These are phyloP conservation scores for Gyps fulvus DNA, from an alignment of 2,113 vertebrate species.

Conservation along the genomic window DNA sequence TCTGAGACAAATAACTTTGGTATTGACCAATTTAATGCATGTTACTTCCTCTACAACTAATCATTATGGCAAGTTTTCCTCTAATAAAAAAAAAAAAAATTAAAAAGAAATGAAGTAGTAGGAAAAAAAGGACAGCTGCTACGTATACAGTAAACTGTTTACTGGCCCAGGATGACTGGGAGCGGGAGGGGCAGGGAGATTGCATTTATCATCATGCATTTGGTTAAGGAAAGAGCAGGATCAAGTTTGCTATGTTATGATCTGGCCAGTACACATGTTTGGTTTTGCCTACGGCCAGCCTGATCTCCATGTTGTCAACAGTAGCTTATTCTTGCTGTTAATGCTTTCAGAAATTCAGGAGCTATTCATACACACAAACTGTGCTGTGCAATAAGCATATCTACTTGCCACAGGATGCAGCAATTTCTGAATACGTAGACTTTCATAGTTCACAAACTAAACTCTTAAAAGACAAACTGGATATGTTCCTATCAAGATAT, in stretches of 20 bases:
- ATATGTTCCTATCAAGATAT: background rate
- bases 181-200: accelerated
- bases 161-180: background rate
- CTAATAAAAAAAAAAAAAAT: background rate
- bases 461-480: background rate
- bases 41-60: background rate
- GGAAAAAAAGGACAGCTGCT: background rate
- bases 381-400: background rate
- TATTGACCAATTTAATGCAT: background rate
- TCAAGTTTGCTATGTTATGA: background rate
- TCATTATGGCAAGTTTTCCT: background rate
- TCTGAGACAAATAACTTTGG: background rate
- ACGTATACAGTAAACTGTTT: background rate
- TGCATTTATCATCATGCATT: background rate
- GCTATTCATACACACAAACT: background rate
- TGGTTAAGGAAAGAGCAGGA: background rate
- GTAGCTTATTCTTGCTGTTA: background rate
- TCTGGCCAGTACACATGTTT: background rate
- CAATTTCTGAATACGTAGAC: background rate
- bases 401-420: background rate
- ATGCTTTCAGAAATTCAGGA: background rate
- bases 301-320: background rate
- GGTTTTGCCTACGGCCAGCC: background rate
- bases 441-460: background rate
- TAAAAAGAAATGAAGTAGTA: background rate